These are phyloP conservation scores for Gadopsis bispinosus DNA, from an alignment of 2,797 vertebrate species.

Conservation along the genomic window DNA sequence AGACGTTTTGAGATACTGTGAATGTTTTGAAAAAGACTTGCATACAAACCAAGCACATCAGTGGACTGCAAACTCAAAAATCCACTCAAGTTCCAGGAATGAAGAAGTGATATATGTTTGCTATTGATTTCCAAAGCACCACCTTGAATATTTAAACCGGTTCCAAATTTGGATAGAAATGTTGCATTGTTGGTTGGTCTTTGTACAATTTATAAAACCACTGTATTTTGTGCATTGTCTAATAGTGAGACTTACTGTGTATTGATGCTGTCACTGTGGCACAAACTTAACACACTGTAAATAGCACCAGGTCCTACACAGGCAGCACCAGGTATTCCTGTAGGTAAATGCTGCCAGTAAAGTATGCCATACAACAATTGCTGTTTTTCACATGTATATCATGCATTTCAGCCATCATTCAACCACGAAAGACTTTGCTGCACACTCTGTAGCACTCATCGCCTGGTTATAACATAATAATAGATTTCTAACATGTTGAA, in stretches of 20 bases:
- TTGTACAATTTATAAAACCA: slow-evolving; percentile 13
- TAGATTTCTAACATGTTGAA: neutral
- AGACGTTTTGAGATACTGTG: neutral
- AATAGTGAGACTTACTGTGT: neutral
- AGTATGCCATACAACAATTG: neutral
- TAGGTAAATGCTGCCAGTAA: neutral
- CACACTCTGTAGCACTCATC: neutral
- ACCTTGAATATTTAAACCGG: neutral
- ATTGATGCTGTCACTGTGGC: slow-evolving; percentile 11
- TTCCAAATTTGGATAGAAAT: neutral
- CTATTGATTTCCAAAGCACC: slow-evolving; percentile 7
- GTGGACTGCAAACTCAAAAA: neutral
- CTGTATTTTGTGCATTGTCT: slow-evolving; percentile 7
- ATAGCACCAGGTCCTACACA: neutral
- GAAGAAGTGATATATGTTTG: neutral
- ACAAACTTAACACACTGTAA: slow-evolving; percentile 11
- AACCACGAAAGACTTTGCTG: neutral
- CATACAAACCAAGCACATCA: neutral
- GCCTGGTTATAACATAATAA: neutral
- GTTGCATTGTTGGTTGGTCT: slow-evolving; percentile 8
- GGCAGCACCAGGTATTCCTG: neutral
- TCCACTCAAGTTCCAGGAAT: neutral
- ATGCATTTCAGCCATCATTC: neutral
- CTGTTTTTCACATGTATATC: neutral
- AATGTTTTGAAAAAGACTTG: slow-evolving; percentile 7